Evolutionary conservation across 1,140 invertebrate genomes (phyloP), one percentile per base, ranked within the genome.

Genomic region (Batillaria attramentaria): DNA sequence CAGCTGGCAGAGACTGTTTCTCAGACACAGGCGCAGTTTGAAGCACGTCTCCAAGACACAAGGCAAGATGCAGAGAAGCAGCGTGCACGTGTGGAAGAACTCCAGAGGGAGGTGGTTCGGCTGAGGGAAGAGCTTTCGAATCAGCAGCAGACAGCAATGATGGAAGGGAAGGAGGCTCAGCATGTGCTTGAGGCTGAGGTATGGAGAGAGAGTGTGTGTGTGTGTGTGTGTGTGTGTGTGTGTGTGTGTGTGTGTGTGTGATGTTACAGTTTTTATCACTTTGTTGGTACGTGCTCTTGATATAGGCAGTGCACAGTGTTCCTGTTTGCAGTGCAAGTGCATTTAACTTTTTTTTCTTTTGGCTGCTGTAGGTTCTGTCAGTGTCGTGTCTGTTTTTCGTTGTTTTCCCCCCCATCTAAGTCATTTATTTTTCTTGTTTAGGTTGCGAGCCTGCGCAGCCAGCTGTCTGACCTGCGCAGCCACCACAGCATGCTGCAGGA

Each of bases 401-500:
- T 66, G 1, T 2, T 24, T 66, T 1, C 0, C 1, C 31, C 0
- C 1, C 31, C 33, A 16, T 16, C 65, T 10, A 33, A 1, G 1
- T 10, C 24, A 24, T 28, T 1, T 68, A 35, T 33, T 37, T 68
- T 33, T 41, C 18, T n/a, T 42, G 35, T 31, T 20, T 57, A 83
- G 77, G 62, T 83, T n/a, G n/a, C 18, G 24, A 80, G 84, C 28
- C 35, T 86, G 18, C 82, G 81, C 66, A 85, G 80, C 46, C 83
- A 90, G 79, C 81, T 88, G 50, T 73, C 80, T 39, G 82, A 86
- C 46, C 73, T 90, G 33, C 73, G 84, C 60, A 81, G 79, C 16
- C 89, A 90, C 88, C 92, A 96, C 72, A 95, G 96, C 81, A 92
- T 95, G 8, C 88, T 97, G 16, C 93, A 93, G 3, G 92, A 93